phyloP scores from a whole-genome alignment of 2,888 invertebrate genomes.

The Liodrosophila aerea region DNA sequence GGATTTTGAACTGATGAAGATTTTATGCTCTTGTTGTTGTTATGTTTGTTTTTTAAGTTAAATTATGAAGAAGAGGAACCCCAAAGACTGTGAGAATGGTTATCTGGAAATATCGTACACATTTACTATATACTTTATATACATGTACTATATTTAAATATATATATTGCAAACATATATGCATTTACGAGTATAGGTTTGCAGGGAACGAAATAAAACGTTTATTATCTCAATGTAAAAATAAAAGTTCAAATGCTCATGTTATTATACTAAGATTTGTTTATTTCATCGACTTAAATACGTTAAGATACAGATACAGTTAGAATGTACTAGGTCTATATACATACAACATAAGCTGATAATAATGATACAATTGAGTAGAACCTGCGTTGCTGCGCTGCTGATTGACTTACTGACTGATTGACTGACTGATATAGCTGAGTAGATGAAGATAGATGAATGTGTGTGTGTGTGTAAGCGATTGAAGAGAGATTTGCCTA shows the following conservation, averaged over 20 bases:
- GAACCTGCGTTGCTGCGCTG: conserved; percentile 57
- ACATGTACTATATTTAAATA: conserved; percentile 11
- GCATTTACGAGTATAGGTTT: conserved; percentile 51
- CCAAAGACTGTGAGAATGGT: conserved; percentile 64
- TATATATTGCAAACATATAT: conserved; percentile 29
- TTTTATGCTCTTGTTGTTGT: conserved; percentile 19
- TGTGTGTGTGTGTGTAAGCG: too few relatives aligned
- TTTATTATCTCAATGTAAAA: conserved; percentile 53
- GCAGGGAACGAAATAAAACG: conserved; percentile 26
- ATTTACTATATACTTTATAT: conserved; percentile 16
- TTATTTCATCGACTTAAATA: conserved; percentile 69
- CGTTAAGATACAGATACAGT: conserved; percentile 59
- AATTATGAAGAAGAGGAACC: conserved; percentile 19
- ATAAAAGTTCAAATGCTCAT: neutral
- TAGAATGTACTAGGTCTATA: conserved; percentile 67
- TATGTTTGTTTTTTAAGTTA: conserved; percentile 26
- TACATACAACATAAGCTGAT: conserved; percentile 70
- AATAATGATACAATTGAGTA: conserved; percentile 58
- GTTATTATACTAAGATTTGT: conserved; percentile 59
- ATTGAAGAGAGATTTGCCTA: conserved; percentile 6
- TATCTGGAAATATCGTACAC: conserved; percentile 61
- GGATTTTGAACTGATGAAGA: too few relatives aligned
- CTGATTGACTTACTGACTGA: conserved; percentile 58
- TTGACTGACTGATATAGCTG: conserved; percentile 69
- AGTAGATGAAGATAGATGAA: neutral